Percentiles rank a stretch among this genome's conserved stretches.
These are phyloP conservation scores for Volucella zonaria DNA, from an alignment of 2,888 invertebrate genomes.

Conservation along the genomic window DNA sequence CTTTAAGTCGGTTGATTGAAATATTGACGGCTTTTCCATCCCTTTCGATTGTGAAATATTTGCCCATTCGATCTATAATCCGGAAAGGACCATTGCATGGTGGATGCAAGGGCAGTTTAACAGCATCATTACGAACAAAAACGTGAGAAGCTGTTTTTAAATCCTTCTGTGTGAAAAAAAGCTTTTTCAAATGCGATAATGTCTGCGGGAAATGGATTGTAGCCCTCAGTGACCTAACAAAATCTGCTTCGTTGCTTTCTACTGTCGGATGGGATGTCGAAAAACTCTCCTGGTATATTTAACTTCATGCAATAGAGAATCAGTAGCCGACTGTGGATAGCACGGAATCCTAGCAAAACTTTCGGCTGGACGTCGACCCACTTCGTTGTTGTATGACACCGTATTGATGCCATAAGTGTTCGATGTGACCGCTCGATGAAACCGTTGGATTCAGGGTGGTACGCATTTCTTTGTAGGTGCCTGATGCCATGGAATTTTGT, in stretches of 20 bases:
- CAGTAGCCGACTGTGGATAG: too few species aligned
- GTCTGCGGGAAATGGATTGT: not conserved
- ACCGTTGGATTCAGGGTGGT: too few species aligned
- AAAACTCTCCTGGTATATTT: slow-evolving; percentile 7
- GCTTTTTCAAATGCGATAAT: not conserved
- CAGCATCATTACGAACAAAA: too few species aligned
- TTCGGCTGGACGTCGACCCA: not conserved
- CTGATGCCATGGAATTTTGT: too few species aligned
- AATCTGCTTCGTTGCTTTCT: not conserved
- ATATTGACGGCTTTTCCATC: not conserved
- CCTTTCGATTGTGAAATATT: slow-evolving; percentile 3
- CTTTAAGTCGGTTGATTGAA: not conserved
- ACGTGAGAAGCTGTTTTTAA: not conserved
- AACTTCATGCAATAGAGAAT: too few species aligned
- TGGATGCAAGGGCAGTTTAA: too few species aligned
- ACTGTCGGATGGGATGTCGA: not conserved
- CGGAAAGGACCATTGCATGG: not conserved
- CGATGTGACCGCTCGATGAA: too few species aligned
- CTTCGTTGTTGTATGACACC: too few species aligned
- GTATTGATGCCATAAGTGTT: too few species aligned
- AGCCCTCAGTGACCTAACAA: not conserved
- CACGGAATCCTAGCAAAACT: not conserved
- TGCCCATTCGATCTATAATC: not conserved
- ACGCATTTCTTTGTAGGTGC: too few species aligned
- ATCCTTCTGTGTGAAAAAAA: not conserved